These are phyloP conservation scores for Atherix ibis DNA, from an alignment of 2,888 invertebrate species.

Conservation along the genomic window DNA sequence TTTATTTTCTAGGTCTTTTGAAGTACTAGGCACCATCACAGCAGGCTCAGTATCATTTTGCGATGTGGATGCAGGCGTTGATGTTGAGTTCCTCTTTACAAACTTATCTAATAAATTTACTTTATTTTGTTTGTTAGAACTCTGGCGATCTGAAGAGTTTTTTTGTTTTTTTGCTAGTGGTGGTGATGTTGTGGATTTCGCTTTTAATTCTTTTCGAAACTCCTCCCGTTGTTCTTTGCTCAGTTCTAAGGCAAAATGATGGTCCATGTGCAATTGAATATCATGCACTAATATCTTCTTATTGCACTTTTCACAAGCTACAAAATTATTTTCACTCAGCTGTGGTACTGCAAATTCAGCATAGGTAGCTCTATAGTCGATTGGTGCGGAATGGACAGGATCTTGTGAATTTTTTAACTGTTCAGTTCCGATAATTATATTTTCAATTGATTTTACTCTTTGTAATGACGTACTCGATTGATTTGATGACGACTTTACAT, in stretches of 20 bases:
- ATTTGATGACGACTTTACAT: no score
- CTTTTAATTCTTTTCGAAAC: conserved; percentile 20
- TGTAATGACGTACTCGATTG: no score
- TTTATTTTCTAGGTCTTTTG: no score
- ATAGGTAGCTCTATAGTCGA: conserved; percentile 15
- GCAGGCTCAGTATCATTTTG: neutral
- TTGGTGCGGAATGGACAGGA: no score
- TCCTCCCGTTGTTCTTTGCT: conserved; percentile 39
- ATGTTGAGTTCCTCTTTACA: conserved; percentile 2
- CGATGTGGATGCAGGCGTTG: conserved; percentile 16
- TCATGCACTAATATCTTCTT: conserved; percentile 39
- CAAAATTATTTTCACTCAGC: conserved; percentile 15
- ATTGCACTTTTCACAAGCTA: conserved; percentile 48
- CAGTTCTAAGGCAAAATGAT: conserved; percentile 52
- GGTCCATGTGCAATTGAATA: conserved; percentile 51
- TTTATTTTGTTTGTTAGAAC: no score
- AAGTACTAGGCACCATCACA: no score
- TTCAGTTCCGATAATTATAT: no score
- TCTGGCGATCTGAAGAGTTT: no score
- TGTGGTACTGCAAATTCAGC: conserved; percentile 21
- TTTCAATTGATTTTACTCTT: no score
- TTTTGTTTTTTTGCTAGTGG: no score
- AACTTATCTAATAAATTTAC: conserved; percentile 1
- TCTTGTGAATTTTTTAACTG: no score
- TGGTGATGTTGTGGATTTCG: conserved; percentile 13